Base-by-base conservation (phyloP, 2,888 invertebrate species). In the Drosophila tanythrix region DNA sequence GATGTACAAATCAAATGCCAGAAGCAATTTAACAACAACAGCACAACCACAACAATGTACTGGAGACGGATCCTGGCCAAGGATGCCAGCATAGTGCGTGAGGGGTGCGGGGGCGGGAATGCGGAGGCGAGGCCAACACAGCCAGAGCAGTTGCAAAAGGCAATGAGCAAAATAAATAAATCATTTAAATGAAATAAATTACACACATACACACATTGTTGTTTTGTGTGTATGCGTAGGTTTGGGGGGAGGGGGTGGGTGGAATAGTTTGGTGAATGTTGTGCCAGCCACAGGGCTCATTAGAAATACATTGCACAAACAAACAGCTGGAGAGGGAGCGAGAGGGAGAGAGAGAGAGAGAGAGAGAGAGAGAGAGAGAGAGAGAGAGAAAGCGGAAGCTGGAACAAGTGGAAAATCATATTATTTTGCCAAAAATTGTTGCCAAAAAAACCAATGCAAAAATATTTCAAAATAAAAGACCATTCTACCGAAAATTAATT, bases 1-100 rank as follows among this genome's bases (percentile, higher is more conserved):
- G 86, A 88, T 85, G 84, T 84, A 84, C 89, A 84, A 89, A 86
- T 86, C 86, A 86, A 86, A 86, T 89, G 86, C 89, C 86, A 84
- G 81, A 79, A 86, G 89, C 89, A 86, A 86, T 87, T 89, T 77
- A 72, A 81, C 84, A 77, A 72, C 81, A 83, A 70, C 73, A 67
- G 31, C 65, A 71, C 81, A 83, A 69, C 73, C 64, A 35, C 65
- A 71, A 74, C 80, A 82, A 76, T 77, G 74, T 46, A 76, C 29
- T 48, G 35, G 55, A 67, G 75, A 63, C 61, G 68, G 56, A 50
- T 66, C 70, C 76, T 70, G 62, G 68, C 68, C 43, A 73, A 78
- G 61, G 60, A 69, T 65, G 50, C 65, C 59, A 46, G 48, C 27
- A 64, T 15, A 61, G 51, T 29, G 61, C 55, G 33, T 31, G 43